Percentiles rank a stretch among this genome's conserved stretches.
Conservation (phyloP, 2,888 invertebrate species). For the Andrena camellia region DNA sequence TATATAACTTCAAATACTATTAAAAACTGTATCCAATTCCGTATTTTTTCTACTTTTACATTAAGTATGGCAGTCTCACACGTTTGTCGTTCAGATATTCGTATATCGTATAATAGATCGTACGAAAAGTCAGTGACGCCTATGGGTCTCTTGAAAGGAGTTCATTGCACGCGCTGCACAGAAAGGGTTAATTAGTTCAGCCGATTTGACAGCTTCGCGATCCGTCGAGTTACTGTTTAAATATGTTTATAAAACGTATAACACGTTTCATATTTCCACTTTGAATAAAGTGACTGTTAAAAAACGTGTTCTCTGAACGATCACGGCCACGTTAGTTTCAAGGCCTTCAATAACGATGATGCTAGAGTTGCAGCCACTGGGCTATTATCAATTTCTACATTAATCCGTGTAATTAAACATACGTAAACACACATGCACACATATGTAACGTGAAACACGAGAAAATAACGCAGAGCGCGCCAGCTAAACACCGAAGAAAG, state of each 20-base stretch:
- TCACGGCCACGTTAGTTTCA: constrained; percentile 18
- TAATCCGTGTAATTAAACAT: constrained; percentile 34
- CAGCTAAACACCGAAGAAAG: constrained; percentile 38
- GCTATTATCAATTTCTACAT: constrained; percentile 17
- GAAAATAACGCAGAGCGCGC: constrained; percentile 46
- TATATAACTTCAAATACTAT: too few species aligned
- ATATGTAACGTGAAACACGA: constrained; percentile 36
- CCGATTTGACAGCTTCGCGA: neutral
- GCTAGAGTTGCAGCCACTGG: constrained; percentile 18
- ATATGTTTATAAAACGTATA: neutral
- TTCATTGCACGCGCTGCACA: neutral
- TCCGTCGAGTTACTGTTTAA: neutral
- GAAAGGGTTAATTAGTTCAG: neutral
- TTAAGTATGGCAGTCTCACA: too few species aligned
- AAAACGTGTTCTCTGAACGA: neutral
- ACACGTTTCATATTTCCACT: neutral
- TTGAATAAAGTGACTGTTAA: neutral
- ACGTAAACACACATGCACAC: constrained; percentile 37
- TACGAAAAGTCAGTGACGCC: too few species aligned
- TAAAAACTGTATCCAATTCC: too few species aligned
- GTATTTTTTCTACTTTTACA: too few species aligned
- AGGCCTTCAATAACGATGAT: constrained; percentile 30
- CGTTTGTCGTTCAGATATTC: too few species aligned
- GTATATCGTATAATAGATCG: too few species aligned
- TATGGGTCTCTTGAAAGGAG: too few species aligned